Evolutionary conservation across 2,888 invertebrate genomes (phyloP).

Genomic region (Gisinianus flammeolus): DNA sequence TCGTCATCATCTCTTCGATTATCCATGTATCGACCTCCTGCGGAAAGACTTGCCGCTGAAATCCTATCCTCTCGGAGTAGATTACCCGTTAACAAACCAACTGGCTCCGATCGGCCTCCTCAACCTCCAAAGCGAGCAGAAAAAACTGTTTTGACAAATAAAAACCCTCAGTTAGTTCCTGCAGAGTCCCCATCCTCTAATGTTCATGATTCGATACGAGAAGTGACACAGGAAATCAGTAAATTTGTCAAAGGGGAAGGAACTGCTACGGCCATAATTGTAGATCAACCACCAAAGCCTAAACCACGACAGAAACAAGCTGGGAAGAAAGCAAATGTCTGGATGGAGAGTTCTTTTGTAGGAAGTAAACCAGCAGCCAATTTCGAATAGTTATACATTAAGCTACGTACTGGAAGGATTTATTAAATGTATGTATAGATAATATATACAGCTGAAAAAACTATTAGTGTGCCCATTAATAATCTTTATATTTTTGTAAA

Average conservation of each 20-base stretch:
- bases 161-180: slow-evolving; percentile 38
- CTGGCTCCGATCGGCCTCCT: slow-evolving; percentile 48
- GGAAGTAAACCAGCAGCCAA: slow-evolving; percentile 62
- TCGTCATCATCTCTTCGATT: slow-evolving; percentile 61
- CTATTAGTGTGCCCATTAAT: background rate
- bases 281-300: slow-evolving; percentile 43
- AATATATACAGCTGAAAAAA: background rate
- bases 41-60: slow-evolving; percentile 55
- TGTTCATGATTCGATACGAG: slow-evolving; percentile 81
- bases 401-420: too few species aligned
- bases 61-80: slow-evolving; percentile 48
- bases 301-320: slow-evolving; percentile 51
- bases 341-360: slow-evolving; percentile 92
- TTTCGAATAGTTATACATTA: too few species aligned
- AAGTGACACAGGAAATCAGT: slow-evolving; percentile 79
- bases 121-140: slow-evolving; percentile 51
- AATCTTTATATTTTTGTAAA: slow-evolving; percentile 18
- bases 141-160: slow-evolving; percentile 42
- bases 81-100: slow-evolving; percentile 46
- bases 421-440: too few species aligned
- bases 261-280: background rate
- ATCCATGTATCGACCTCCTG: slow-evolving; percentile 57
- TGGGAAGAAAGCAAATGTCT: slow-evolving; percentile 65
- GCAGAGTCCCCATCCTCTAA: slow-evolving; percentile 36
- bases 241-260: slow-evolving; percentile 51